phyloP scores from a whole-genome alignment of 2,113 vertebrate species.

The Pluvialis apricaria region DNA sequence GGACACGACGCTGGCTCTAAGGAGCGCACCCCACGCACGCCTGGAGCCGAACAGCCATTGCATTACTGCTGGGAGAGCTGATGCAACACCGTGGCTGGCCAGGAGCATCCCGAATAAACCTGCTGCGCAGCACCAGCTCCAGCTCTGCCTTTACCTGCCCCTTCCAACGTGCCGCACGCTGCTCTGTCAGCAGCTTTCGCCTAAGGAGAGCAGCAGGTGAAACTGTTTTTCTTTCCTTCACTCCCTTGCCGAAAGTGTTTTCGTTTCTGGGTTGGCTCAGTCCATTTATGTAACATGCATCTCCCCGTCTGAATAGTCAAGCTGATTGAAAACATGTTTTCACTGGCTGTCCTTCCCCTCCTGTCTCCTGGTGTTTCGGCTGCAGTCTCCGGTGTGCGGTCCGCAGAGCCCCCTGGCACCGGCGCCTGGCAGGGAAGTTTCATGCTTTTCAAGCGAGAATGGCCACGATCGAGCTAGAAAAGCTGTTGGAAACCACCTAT shows the following conservation, averaged over 20 bases:
- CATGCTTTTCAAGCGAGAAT: neutral
- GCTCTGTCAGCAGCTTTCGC: neutral
- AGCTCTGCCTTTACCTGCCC: neutral
- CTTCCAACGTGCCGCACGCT: rapidly evolving
- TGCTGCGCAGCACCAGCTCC: rapidly evolving
- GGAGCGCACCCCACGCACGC: rapidly evolving
- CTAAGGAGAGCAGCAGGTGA: constrained; percentile 8
- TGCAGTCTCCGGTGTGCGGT: neutral
- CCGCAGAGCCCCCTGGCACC: neutral
- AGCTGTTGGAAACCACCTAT: neutral
- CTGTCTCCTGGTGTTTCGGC: constrained; percentile 21
- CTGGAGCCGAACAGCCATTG: neutral
- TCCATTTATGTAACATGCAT: constrained; percentile 6
- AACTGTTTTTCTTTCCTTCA: neutral
- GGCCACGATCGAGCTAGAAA: neutral
- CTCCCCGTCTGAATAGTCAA: neutral
- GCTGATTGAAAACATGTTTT: constrained; percentile 30
- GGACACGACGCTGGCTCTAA: neutral
- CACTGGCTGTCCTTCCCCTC: constrained; percentile 28
- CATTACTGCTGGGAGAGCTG: neutral
- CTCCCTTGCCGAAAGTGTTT: neutral
- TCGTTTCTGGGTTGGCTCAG: constrained; percentile 8
- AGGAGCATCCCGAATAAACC: neutral
- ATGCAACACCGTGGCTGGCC: neutral
- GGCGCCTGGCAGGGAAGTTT: neutral